Conservation (phyloP, 2,113 vertebrate genomes). For the Madoqua kirkii region DNA sequence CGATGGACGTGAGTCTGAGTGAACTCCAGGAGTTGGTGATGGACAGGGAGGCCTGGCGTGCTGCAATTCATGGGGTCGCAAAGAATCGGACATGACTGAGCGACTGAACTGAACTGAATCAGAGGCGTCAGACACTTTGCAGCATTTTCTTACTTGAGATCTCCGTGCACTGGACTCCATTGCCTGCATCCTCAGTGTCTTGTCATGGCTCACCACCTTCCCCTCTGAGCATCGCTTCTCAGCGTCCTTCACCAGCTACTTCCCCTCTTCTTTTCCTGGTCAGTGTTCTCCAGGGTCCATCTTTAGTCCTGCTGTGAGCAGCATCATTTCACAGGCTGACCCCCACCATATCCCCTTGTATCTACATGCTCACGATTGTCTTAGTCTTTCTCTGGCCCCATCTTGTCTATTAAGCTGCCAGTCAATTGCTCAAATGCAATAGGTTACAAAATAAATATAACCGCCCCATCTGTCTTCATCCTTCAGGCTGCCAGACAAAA, state of each 20-base stretch:
- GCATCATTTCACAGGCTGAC: not conserved
- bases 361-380: not conserved
- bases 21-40: no score
- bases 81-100: no score
- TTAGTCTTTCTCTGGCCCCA: not conserved
- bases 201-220: not conserved
- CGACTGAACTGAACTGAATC: no score
- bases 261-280: not conserved
- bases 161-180: fast-evolving
- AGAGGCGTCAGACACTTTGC: not conserved
- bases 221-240: not conserved
- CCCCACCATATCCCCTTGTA: not conserved
- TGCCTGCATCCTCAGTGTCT: no score
- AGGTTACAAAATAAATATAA: not conserved
- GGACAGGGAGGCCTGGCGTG: no score
- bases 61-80: no score
- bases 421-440: not conserved
- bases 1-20: no score
- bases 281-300: not conserved
- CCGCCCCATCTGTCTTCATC: not conserved
- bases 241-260: not conserved
- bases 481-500: not conserved
- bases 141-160: not conserved
- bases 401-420: not conserved
- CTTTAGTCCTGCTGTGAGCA: not conserved